phyloP scores from a whole-genome alignment of 2,113 vertebrate genomes.

The Cochlearius cochlearius region DNA sequence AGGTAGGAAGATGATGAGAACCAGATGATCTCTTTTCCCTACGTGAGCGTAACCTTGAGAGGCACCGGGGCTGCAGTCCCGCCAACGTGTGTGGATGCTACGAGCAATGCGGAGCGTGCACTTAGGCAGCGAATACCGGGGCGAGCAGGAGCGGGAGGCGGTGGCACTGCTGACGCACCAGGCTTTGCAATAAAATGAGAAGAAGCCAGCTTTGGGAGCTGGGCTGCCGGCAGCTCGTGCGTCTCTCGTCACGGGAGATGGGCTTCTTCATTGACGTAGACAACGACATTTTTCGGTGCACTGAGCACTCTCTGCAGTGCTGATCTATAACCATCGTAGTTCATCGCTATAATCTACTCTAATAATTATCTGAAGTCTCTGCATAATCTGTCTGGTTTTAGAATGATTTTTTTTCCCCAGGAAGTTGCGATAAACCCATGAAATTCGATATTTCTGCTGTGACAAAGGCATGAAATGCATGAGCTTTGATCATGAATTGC shows the following conservation, averaged over 20 bases:
- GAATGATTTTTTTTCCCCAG: background rate
- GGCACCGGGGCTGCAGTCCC: background rate
- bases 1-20: background rate
- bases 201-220: background rate
- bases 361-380: conserved; percentile 37
- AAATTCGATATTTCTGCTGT: conserved; percentile 58
- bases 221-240: background rate
- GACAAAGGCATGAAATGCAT: conserved; percentile 62
- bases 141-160: background rate
- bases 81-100: fast-evolving
- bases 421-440: conserved; percentile 22
- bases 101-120: background rate
- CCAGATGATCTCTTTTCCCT: background rate
- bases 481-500: conserved; percentile 55
- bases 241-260: background rate
- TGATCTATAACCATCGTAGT: background rate
- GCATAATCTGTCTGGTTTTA: conserved; percentile 45
- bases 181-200: background rate
- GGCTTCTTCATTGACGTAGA: background rate
- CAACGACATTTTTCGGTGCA: background rate
- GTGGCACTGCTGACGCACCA: background rate
- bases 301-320: background rate
- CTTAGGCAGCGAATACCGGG: background rate
- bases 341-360: conserved; percentile 1
- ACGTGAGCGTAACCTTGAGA: background rate